Conservation (phyloP, 2,113 vertebrate genomes). For the Lepus europaeus region DNA sequence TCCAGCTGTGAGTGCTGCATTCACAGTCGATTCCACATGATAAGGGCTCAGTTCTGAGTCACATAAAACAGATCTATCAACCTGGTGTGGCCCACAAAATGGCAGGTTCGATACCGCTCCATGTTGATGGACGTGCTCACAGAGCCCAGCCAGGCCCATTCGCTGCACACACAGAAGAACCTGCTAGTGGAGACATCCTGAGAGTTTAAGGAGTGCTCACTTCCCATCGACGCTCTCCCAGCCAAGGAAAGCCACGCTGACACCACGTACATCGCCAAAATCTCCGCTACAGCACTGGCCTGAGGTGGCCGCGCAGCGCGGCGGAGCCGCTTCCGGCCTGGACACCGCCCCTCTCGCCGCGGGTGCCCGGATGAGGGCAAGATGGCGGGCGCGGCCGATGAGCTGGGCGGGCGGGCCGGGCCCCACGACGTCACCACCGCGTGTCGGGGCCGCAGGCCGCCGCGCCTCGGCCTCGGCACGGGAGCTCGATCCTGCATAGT, state of each 20-base stretch:
- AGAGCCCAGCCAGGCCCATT: conserved; percentile 83
- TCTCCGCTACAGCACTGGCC: not conserved
- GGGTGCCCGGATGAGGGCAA: not conserved
- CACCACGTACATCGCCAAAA: not conserved
- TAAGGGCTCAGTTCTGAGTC: conserved; percentile 98
- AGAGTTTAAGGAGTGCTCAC: conserved; percentile 44
- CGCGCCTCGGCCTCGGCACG: fast-evolving
- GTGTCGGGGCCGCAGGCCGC: fast-evolving
- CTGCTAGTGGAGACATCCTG: too few relatives aligned
- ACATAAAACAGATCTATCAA: conserved; percentile 97
- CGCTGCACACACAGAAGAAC: conserved; percentile 45
- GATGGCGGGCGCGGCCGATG: conserved; percentile 62
- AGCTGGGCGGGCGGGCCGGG: not conserved
- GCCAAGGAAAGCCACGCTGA: not conserved
- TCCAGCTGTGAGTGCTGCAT: conserved; percentile 93
- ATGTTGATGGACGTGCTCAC: conserved; percentile 85
- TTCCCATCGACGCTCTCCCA: conserved; percentile 7
- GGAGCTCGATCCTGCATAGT: not conserved
- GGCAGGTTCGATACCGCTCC: conserved; percentile 97
- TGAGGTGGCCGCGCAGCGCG: not conserved
- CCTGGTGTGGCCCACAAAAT: conserved; percentile 99
- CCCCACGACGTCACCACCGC: not conserved
- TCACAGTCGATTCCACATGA: conserved; percentile 93
- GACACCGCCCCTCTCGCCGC: conserved; percentile 49
- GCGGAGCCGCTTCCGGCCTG: conserved; percentile 70